Percentiles rank a stretch among this genome's conserved stretches.
phyloP scores from a whole-genome alignment of 2,113 vertebrate species.

The Brevimyrus niger region DNA sequence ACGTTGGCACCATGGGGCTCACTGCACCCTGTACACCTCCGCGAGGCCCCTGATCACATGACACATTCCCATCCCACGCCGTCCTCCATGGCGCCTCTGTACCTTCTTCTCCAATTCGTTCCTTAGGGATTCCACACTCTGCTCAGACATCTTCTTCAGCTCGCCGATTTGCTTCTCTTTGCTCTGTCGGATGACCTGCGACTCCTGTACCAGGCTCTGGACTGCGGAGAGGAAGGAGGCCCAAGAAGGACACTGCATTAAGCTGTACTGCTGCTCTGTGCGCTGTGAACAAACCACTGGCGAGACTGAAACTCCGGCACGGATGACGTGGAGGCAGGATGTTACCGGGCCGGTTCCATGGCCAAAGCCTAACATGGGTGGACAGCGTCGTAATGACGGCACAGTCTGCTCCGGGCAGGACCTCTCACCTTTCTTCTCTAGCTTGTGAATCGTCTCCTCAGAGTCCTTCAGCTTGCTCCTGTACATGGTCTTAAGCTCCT shows the following conservation, averaged over 20 bases:
- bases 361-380: background rate
- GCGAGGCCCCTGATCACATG: background rate
- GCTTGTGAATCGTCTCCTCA: conserved; percentile 72
- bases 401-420: no score
- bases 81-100: conserved; percentile 17
- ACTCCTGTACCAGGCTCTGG: conserved; percentile 82
- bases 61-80: background rate
- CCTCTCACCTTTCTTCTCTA: conserved; percentile 88
- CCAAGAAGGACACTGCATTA: conserved; percentile 14
- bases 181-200: conserved; percentile 77
- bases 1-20: background rate
- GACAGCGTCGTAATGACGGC: no score
- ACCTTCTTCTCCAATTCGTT: conserved; percentile 95
- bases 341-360: background rate
- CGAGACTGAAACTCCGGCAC: background rate
- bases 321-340: background rate
- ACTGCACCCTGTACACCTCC: background rate
- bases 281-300: background rate
- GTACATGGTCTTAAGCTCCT: conserved; percentile 73
- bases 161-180: conserved; percentile 89
- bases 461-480: conserved; percentile 73
- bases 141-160: conserved; percentile 84
- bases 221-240: conserved; percentile 63
- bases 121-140: conserved; percentile 74
- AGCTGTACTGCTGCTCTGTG: background rate